Evolutionary conservation across 2,797 vertebrate species (phyloP).

Genomic region (Rachycentron canadum): DNA sequence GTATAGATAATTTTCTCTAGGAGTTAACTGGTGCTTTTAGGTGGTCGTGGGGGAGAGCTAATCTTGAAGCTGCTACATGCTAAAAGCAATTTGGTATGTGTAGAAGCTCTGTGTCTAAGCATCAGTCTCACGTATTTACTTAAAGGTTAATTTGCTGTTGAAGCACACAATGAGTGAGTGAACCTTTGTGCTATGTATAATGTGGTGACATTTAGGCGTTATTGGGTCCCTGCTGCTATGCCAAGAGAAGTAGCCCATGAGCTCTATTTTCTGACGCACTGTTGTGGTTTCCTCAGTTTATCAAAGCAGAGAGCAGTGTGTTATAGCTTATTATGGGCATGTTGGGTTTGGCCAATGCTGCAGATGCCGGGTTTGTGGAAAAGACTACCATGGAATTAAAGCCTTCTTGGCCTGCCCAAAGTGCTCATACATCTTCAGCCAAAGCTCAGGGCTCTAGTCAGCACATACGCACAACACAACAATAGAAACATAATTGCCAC

Average conservation of each 20-base stretch:
- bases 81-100: slow-evolving; percentile 35
- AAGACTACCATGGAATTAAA: slow-evolving; percentile 62
- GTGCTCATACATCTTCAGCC: slow-evolving; percentile 34
- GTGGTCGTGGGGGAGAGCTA: not conserved
- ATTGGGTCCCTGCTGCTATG: slow-evolving; percentile 60
- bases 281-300: slow-evolving; percentile 64
- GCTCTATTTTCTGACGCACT: slow-evolving; percentile 69
- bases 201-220: slow-evolving; percentile 72
- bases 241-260: slow-evolving; percentile 47
- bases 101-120: slow-evolving; percentile 53
- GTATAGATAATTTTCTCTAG: slow-evolving; percentile 20
- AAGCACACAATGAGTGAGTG: slow-evolving; percentile 65
- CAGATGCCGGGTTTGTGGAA: slow-evolving; percentile 57
- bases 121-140: slow-evolving; percentile 66
- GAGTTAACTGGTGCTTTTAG: slow-evolving; percentile 28
- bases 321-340: slow-evolving; percentile 65
- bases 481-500: slow-evolving; percentile 22
- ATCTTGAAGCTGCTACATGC: slow-evolving; percentile 25
- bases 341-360: slow-evolving; percentile 55
- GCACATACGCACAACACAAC: slow-evolving; percentile 17
- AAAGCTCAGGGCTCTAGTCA: slow-evolving; percentile 40
- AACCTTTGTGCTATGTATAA: slow-evolving; percentile 65
- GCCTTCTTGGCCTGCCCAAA: slow-evolving; percentile 5
- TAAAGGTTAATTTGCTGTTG: slow-evolving; percentile 77
- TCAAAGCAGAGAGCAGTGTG: slow-evolving; percentile 59